Base-by-base conservation (phyloP, 2,888 invertebrate species). In the Antheraea yamamai region DNA sequence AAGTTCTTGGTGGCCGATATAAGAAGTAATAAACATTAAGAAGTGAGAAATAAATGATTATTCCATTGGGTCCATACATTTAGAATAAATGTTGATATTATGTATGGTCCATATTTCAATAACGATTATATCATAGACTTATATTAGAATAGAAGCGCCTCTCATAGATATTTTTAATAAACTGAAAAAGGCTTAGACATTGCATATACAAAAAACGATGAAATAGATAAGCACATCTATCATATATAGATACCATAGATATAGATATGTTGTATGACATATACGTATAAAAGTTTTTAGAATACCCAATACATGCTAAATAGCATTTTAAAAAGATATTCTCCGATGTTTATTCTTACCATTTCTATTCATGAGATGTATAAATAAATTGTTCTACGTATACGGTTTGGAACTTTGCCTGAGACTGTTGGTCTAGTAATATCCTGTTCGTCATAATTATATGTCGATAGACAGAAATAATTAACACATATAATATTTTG, bases 401-500 rank as follows among this genome's bases (percentile, higher is more conserved):
- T 66, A 66, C 64, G 16, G 39, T 70, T 39, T 70, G 70, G 39
- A 35, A 70, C 39, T 70, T 70, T 70, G 39, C 70, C 70, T 70
- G 35, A n/a, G 70, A 70, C 70, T 70, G 70, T 70, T 70, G 35
- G 70, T 70, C 70, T 70, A 39, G 70, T 70, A 20, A 70, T 70
- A 70, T 70, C 70, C 70, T 70, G 70, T 16, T 68, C 30, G 68
- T 70, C 70, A 70, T 20, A 70, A 39, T 70, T 39, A 39, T 70
- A 70, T 70, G 68, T 39, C 39, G 35, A 70, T 39, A 70, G 70
- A 70, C 18, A 20, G 20, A 18, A 68, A 68, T 68, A 68, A 70
- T 20, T 70, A 23, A 39, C 70, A 70, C 20, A 39, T 39, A 8
- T 20, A 70, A 39, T 6, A n/a, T 70, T 70, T 70, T 39, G n/a